Evolutionary conservation across 2,113 vertebrate genomes (phyloP), one percentile per base, ranked within the genome.

Genomic region (Oryzias curvinotus): DNA sequence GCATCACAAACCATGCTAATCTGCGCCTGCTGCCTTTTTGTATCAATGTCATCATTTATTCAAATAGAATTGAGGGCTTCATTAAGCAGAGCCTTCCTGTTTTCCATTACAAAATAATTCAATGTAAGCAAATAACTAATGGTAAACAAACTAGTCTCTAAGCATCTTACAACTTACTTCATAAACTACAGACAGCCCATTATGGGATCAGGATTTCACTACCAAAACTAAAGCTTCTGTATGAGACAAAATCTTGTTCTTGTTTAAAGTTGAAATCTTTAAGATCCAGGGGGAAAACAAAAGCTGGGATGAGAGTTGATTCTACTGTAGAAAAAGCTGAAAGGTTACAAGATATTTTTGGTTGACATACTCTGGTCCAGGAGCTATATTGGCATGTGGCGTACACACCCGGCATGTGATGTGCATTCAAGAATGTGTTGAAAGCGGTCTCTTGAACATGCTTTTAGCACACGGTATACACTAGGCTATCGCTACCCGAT

Each of bases 81-180:
- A 78, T 84, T 72, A 72, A 65, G 47, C 49, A 61, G 57, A 77
- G 70, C 41, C 62, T 80, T 79, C 53, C 77, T 76, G 71, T 70
- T 68, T 67, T 63, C 64, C 49, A 49, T 65, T 52, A 58, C 16
- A 53, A 56, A 25, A 14, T 79, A 71, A 85, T 81, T 65, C 36
- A 75, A 82, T 65, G 28, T 49, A 72, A 76, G 63, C 60, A 73
- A 77, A 52, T 69, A 66, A 72, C 52, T 4, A 30, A 15, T 42
- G 18, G 42, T 62, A 55, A 70, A 75, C 57, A 67, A 54, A 46
- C 42, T 52, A 15, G 17, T 14, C 23, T 50, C 26, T 1, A 6
- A 68, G 51, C 28, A 56, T 25, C 45, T 64, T 65, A 30, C 44
- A 7, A 41, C 64, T 66, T 54, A 47, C 50, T 72, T 71, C 30